These are phyloP conservation scores for Atrichornis clamosus DNA, from an alignment of 2,113 vertebrate genomes.

Conservation along the genomic window DNA sequence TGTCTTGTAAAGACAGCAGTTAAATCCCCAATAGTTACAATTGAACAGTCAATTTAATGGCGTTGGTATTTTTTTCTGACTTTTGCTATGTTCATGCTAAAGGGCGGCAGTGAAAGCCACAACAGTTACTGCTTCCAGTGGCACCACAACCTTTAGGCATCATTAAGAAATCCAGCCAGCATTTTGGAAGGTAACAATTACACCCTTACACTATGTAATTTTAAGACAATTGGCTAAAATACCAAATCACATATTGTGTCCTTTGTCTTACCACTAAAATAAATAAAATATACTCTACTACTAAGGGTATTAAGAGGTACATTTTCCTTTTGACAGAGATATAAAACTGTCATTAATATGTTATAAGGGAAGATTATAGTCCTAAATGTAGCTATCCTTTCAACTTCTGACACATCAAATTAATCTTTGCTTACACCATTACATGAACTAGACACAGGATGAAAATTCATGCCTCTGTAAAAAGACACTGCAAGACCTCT, in stretches of 20 bases:
- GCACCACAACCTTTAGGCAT: slow-evolving; percentile 14
- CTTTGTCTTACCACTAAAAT: slow-evolving; percentile 35
- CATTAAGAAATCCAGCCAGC: background rate
- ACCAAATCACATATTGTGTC: background rate
- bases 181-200: slow-evolving; percentile 25
- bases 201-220: background rate
- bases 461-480: background rate
- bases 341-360: slow-evolving; percentile 50
- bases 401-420: slow-evolving; percentile 3
- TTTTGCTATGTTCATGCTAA: background rate
- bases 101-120: background rate
- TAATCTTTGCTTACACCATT: slow-evolving; percentile 61
- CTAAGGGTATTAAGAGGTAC: slow-evolving; percentile 22
- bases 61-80: background rate
- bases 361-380: slow-evolving; percentile 37
- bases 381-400: slow-evolving; percentile 40
- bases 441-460: slow-evolving; percentile 1
- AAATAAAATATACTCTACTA: slow-evolving; percentile 26
- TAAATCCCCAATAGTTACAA: background rate
- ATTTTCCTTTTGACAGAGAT: slow-evolving; percentile 34
- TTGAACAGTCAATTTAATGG: background rate
- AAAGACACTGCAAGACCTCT: background rate
- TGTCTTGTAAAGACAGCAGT: background rate
- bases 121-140: background rate
- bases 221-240: slow-evolving; percentile 15